phyloP scores from a whole-genome alignment of 2,797 vertebrate species.

The Neosilurus mollespiculum region DNA sequence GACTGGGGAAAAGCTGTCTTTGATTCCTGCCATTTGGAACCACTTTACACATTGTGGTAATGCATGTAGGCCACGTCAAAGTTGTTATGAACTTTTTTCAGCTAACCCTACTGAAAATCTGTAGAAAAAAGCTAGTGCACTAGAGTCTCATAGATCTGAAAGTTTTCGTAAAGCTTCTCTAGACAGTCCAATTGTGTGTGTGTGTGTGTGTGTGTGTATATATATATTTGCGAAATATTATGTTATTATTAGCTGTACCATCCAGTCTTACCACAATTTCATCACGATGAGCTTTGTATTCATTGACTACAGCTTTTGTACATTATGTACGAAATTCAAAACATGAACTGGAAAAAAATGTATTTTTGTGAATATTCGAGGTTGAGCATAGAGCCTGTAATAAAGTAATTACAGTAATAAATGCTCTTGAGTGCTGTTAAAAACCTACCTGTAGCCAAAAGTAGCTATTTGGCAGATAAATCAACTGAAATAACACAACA shows the following conservation, averaged over 20 bases:
- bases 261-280: neutral
- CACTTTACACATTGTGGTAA: conserved; percentile 27
- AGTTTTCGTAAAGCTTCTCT: no score
- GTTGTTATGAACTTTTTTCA: conserved; percentile 7
- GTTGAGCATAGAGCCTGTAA: neutral
- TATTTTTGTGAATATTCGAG: conserved; percentile 48
- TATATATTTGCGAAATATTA: no score
- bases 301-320: neutral
- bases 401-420: conserved; percentile 34
- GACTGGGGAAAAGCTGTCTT: conserved; percentile 23
- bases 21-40: conserved; percentile 33
- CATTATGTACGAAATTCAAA: conserved; percentile 15
- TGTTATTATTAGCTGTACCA: neutral
- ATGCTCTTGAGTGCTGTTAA: conserved; percentile 38
- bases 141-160: neutral
- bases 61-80: conserved; percentile 14
- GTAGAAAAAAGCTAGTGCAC: neutral
- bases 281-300: neutral
- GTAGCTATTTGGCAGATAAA: conserved; percentile 3
- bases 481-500: neutral
- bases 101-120: neutral
- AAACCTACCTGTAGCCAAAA: neutral
- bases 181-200: neutral
- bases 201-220: no score
- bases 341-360: conserved; percentile 13